Conservation (phyloP, 2,888 invertebrate genomes). For the Eupithecia insigniata region DNA sequence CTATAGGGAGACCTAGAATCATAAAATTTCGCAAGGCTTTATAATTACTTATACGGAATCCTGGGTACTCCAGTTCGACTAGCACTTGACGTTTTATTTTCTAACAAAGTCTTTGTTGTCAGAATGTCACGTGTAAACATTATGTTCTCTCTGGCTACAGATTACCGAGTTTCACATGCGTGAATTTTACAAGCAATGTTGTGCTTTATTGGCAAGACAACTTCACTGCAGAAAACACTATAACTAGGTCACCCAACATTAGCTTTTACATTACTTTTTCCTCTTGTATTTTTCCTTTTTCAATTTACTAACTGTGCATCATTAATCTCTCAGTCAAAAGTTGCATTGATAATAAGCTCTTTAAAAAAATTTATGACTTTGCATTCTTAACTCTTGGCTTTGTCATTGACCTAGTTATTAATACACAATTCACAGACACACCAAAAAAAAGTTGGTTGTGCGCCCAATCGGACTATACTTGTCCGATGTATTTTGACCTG, state of each 20-base stretch:
- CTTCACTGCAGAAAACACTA: not conserved
- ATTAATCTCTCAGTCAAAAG: not conserved
- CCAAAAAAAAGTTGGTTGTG: too few species aligned
- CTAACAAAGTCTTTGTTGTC: not conserved
- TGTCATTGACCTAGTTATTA: not conserved
- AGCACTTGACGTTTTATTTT: too few species aligned
- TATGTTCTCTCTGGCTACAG: not conserved
- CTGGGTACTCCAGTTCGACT: too few species aligned
- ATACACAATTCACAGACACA: too few species aligned
- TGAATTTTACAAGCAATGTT: not conserved
- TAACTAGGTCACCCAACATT: not conserved
- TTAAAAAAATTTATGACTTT: slow-evolving; percentile 15
- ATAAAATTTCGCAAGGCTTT: too few species aligned
- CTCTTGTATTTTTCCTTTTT: not conserved
- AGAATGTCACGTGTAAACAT: not conserved
- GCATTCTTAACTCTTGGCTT: not conserved
- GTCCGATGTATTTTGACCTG: too few species aligned
- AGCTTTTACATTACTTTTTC: not conserved
- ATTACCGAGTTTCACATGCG: not conserved
- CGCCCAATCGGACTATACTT: too few species aligned
- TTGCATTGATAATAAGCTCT: slow-evolving; percentile 12
- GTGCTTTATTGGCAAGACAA: not conserved
- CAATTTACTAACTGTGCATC: not conserved
- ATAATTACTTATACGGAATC: too few species aligned
- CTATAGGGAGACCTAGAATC: too few species aligned